Conservation (phyloP, 2,113 vertebrate genomes). For the Eptatretus burgeri region DNA sequence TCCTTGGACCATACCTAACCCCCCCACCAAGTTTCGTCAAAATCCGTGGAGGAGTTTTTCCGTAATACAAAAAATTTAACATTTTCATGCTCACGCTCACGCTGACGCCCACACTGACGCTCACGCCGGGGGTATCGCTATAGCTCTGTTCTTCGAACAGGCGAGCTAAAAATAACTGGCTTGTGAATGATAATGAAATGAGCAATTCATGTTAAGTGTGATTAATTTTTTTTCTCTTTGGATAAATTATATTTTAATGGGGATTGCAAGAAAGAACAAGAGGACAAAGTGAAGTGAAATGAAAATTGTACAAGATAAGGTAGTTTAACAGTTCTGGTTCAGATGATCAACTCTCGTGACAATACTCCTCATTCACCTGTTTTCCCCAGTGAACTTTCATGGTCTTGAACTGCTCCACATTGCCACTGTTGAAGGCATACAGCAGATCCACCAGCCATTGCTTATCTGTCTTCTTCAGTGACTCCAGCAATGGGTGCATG, state of each 20-base stretch:
- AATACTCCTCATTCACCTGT: constrained; percentile 25
- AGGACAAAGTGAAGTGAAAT: not conserved
- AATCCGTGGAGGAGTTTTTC: no score
- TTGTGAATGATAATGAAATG: no score
- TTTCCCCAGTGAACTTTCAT: constrained; percentile 69
- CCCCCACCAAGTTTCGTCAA: no score
- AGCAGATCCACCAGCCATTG: constrained; percentile 92
- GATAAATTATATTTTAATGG: not conserved
- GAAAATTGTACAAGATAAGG: not conserved
- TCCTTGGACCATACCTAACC: no score
- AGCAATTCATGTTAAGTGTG: no score
- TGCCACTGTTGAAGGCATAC: constrained; percentile 72
- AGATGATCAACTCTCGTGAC: fast-evolving
- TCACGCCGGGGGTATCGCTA: no score
- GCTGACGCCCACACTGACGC: no score
- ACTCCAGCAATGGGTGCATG: constrained; percentile 83
- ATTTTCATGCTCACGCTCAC: no score
- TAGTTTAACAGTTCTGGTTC: not conserved
- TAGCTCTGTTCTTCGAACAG: no score
- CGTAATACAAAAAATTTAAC: no score
- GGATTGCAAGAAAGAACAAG: not conserved
- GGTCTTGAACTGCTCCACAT: constrained; percentile 65
- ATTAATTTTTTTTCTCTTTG: no score
- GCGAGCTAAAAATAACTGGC: no score
- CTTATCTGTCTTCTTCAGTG: constrained; percentile 52